These are phyloP conservation scores for Lamproptera curius DNA, from an alignment of 2,888 invertebrate genomes.

Conservation along the genomic window DNA sequence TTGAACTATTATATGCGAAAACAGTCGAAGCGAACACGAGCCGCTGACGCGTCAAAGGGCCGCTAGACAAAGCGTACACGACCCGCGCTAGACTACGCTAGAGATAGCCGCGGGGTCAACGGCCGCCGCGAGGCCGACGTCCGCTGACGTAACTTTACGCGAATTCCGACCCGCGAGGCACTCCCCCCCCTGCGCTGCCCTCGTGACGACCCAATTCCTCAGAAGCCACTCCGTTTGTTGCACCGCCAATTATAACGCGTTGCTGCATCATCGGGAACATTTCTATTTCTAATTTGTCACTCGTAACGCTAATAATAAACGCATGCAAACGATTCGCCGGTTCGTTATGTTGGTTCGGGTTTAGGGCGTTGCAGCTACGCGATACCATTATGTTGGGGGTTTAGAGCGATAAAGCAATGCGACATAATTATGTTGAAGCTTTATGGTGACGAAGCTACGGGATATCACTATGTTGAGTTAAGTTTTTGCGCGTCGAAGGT, in stretches of 20 bases:
- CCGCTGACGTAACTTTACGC: slow-evolving; percentile 77
- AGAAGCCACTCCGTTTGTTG: slow-evolving; percentile 71
- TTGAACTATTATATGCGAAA: too few relatives aligned
- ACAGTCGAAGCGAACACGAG: too few relatives aligned
- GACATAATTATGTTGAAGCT: too few relatives aligned
- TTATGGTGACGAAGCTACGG: too few relatives aligned
- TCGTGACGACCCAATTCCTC: slow-evolving; percentile 72
- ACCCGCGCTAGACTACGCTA: slow-evolving; percentile 50
- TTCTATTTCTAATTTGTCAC: slow-evolving; percentile 66
- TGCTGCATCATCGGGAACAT: slow-evolving; percentile 58
- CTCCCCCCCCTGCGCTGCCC: slow-evolving; percentile 31
- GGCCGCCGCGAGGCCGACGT: slow-evolving; percentile 72
- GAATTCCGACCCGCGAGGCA: slow-evolving; percentile 59
- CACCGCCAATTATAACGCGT: slow-evolving; percentile 71
- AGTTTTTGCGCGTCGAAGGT: too few relatives aligned
- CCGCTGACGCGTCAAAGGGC: slow-evolving; percentile 3
- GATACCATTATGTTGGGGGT: too few relatives aligned
- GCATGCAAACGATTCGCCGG: too few relatives aligned
- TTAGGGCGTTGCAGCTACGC: too few relatives aligned
- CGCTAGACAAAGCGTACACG: slow-evolving; percentile 2
- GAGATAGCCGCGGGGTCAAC: slow-evolving; percentile 73
- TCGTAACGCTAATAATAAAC: too few relatives aligned
- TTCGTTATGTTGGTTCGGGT: too few relatives aligned
- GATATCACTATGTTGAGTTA: too few relatives aligned
- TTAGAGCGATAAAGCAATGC: too few relatives aligned